Evolutionary conservation across 2,888 invertebrate genomes (phyloP), one percentile per base, ranked within the genome.

Genomic region (Tridacna gigas): DNA sequence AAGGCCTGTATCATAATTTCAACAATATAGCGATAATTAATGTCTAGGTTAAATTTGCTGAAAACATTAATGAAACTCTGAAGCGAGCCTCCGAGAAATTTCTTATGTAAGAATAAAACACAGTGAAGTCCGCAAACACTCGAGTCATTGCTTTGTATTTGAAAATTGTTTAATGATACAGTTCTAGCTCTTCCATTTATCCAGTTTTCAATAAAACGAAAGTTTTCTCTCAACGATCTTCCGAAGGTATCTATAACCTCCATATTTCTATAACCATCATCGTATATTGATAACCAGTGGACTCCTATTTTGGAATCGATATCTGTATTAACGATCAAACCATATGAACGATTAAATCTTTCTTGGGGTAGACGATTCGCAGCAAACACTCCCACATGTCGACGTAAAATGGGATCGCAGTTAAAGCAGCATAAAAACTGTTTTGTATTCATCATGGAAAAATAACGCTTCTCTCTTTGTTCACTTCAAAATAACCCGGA

Each of bases 281-380:
- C 11, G 45, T 74, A 79, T 26, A 79, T 26, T 9, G 77, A 73
- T 22, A 73, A 77, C 77, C 83, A 80, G 22, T 83, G 83, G n/a
- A 15, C 25, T n/a, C 83, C 83, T 11, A 69, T 48, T 69, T 61
- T 56, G n/a, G 26, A 26, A 67, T 74, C 48, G 28, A 74, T 67
- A 56, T 83, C 80, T 11, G 79, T 83, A 63, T 83, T 83, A 15
- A 47, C 80, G 28, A 83, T 80, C 37, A 83, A 69, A 13, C 80
- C 80, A 37, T 26, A 80, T 7, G 81, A 74, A 13, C 18, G 11
- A 20, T 22, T 12, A 13, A 63, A 61, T 25, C 60, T 47, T 60
- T 37, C 25, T 63, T 20, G 74, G 0, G 83, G 83, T 18, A 83
- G 74, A 51, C 74, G 37, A 25, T 83, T 74, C 3, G 83, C 80